These are phyloP conservation scores for Falco columbarius DNA, from an alignment of 2,797 vertebrate genomes.

Conservation along the genomic window DNA sequence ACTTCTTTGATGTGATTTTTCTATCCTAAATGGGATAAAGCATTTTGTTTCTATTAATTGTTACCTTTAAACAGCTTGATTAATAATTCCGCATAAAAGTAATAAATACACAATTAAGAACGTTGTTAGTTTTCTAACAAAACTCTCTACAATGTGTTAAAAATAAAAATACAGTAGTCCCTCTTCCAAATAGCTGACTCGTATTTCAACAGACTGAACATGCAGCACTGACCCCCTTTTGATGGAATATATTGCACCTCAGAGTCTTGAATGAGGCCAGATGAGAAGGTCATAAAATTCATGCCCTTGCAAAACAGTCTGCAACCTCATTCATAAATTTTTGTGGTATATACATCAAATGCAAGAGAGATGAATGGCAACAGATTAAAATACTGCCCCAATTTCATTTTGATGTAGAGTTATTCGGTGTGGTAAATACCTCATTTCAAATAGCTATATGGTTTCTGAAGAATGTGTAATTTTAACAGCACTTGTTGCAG, in stretches of 20 bases:
- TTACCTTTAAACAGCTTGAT: conserved; percentile 30
- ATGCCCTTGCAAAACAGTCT: neutral
- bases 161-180: neutral
- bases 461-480: neutral
- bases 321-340: neutral
- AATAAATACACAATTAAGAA: conserved; percentile 23
- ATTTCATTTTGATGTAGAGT: neutral
- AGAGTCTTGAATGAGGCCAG: neutral
- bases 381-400: neutral
- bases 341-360: neutral
- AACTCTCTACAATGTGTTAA: neutral
- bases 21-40: neutral
- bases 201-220: neutral
- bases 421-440: neutral
- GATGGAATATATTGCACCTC: neutral
- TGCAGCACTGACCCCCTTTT: neutral
- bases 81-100: conserved; percentile 18
- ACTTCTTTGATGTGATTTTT: neutral
- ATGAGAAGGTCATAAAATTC: neutral
- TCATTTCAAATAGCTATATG: neutral
- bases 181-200: neutral
- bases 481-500: neutral
- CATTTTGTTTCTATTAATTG: conserved; percentile 44
- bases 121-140: neutral
- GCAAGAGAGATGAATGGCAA: neutral